phyloP scores from a whole-genome alignment of 2,888 invertebrate species.

The Carpatolechia fugitivella region DNA sequence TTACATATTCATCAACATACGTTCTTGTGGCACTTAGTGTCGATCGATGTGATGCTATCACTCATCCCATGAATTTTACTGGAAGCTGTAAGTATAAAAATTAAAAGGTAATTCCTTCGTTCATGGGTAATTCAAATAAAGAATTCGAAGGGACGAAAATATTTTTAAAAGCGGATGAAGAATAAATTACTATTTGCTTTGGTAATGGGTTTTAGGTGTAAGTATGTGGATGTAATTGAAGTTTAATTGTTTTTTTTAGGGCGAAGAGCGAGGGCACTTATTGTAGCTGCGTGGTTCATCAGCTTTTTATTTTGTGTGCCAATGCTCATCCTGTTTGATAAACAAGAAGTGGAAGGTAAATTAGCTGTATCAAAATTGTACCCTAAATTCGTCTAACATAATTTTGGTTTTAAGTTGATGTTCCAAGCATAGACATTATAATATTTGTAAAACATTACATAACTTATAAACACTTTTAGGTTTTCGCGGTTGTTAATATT shows the following conservation, averaged over 20 bases:
- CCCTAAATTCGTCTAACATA: too few relatives aligned
- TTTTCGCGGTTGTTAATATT: too few relatives aligned
- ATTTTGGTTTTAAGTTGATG: too few relatives aligned
- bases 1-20: slow-evolving; percentile 95
- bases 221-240: not conserved
- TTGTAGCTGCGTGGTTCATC: slow-evolving; percentile 89
- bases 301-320: slow-evolving; percentile 92
- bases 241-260: slow-evolving; percentile 68
- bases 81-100: slow-evolving; percentile 90
- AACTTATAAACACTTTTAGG: too few relatives aligned
- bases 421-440: too few relatives aligned
- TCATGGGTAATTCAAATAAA: too few relatives aligned
- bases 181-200: not conserved
- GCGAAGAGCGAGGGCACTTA: slow-evolving; percentile 89
- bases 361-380: not conserved
- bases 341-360: slow-evolving; percentile 67
- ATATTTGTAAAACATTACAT: too few relatives aligned
- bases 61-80: slow-evolving; percentile 96
- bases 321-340: slow-evolving; percentile 83
- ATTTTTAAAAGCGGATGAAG: not conserved
- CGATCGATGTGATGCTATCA: slow-evolving; percentile 95
- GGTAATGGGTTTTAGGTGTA: not conserved
- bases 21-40: slow-evolving; percentile 95
- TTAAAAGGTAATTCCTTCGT: too few relatives aligned
- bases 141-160: too few relatives aligned